phyloP scores from a whole-genome alignment of 2,113 vertebrate species.

The Austrofundulus limnaeus region DNA sequence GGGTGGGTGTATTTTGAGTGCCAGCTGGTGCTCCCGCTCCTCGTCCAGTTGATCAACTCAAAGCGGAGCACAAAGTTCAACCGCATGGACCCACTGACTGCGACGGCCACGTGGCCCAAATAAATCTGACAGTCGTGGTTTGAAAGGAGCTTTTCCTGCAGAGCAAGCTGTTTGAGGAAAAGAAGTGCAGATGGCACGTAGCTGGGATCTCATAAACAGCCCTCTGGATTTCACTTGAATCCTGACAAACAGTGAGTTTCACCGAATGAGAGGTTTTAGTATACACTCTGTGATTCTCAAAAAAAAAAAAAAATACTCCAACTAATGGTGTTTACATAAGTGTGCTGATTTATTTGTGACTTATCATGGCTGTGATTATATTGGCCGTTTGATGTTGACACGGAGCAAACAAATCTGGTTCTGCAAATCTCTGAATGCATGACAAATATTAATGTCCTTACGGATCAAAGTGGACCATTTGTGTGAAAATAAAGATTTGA shows the following conservation, averaged over 20 bases:
- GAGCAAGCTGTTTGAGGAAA: background rate
- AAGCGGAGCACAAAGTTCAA: slow-evolving; percentile 27
- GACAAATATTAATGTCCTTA: background rate
- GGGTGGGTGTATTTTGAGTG: slow-evolving; percentile 11
- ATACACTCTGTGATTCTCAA: background rate
- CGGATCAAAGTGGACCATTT: background rate
- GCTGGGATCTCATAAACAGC: background rate
- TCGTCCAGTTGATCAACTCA: slow-evolving; percentile 11
- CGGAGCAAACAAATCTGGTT: background rate
- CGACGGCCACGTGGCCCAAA: slow-evolving; percentile 35
- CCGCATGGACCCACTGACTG: slow-evolving; percentile 27
- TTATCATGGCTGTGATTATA: background rate
- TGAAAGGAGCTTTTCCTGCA: slow-evolving; percentile 5
- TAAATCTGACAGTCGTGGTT: slow-evolving; percentile 12
- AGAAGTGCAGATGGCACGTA: slow-evolving; percentile 4
- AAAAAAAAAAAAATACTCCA: background rate
- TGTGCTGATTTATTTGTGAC: background rate
- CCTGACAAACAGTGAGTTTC: background rate
- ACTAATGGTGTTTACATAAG: background rate
- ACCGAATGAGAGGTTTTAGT: background rate
- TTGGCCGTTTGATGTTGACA: background rate
- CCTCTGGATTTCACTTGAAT: background rate
- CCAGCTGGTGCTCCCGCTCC: slow-evolving; percentile 18
- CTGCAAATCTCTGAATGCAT: background rate
- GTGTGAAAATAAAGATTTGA: background rate